A percentile compares a stretch with the other conserved stretches of the same genome.
These are phyloP conservation scores for Conger conger DNA, from an alignment of 2,113 vertebrate species.

Conservation along the genomic window DNA sequence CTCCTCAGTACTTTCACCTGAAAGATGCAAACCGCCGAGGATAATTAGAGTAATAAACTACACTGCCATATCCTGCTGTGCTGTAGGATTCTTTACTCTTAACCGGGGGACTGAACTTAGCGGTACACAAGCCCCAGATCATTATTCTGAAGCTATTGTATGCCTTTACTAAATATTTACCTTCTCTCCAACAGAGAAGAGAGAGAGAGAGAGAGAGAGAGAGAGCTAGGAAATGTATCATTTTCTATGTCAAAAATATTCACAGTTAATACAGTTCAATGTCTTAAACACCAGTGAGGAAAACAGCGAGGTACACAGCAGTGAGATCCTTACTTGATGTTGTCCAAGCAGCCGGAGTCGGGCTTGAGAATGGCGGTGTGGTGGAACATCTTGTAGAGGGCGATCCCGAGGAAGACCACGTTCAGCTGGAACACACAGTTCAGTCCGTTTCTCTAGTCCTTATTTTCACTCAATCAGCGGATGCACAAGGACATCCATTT, in stretches of 20 bases:
- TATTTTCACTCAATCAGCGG: too few relatives aligned
- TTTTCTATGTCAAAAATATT: too few relatives aligned
- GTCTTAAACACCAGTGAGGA: not conserved
- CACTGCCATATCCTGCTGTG: too few relatives aligned
- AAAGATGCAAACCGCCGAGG: not conserved
- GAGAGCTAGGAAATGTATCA: constrained; percentile 10
- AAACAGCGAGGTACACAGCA: not conserved
- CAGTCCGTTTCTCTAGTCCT: constrained; percentile 39
- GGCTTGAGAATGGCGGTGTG: constrained; percentile 98
- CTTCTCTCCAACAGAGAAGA: constrained; percentile 11
- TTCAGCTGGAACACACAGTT: constrained; percentile 80
- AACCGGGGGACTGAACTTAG: not conserved
- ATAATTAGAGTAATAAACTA: too few relatives aligned
- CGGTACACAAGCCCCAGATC: not conserved
- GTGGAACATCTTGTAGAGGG: constrained; percentile 99
- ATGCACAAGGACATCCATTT: not conserved
- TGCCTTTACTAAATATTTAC: not conserved
- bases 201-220: constrained; percentile 37
- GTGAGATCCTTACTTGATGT: constrained; percentile 90
- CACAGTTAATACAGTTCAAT: too few relatives aligned
- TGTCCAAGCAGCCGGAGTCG: constrained; percentile 97
- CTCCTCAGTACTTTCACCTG: not conserved
- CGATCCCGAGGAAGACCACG: constrained; percentile 96
- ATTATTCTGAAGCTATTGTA: not conserved
- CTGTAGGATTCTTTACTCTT: not conserved